Conservation (phyloP, 2,113 vertebrate genomes). For the Oryzias melastigma region DNA sequence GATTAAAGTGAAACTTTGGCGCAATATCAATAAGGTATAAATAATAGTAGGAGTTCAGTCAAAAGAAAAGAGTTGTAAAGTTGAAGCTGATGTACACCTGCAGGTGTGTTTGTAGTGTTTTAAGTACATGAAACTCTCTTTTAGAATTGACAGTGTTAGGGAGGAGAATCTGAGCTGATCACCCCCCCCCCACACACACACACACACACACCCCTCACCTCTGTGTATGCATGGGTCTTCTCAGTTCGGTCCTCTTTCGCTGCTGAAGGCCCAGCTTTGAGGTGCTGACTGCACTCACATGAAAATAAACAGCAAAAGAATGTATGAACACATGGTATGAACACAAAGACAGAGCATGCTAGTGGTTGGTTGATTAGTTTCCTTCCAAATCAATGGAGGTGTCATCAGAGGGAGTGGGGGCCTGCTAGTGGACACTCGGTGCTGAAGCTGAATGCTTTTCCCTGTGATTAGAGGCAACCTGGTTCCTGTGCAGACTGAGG, state of each 20-base stretch:
- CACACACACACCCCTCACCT: constrained; percentile 73
- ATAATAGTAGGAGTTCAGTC: too few relatives aligned
- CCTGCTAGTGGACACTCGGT: constrained; percentile 18
- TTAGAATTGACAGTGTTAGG: too few relatives aligned
- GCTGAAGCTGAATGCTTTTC: constrained; percentile 8
- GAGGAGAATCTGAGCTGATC: too few relatives aligned
- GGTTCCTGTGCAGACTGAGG: constrained; percentile 6
- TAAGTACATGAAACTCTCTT: too few relatives aligned
- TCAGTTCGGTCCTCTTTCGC: constrained; percentile 48
- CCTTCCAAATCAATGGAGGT: neutral
- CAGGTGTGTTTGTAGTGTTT: too few relatives aligned
- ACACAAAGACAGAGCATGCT: constrained; percentile 3
- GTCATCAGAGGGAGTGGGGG: neutral
- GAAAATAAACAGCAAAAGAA: constrained; percentile 64
- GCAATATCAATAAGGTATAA: too few relatives aligned
- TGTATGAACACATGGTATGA: neutral
- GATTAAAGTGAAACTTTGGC: too few relatives aligned
- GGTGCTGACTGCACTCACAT: constrained; percentile 66
- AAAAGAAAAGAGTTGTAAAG: too few relatives aligned
- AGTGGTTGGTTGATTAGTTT: too few relatives aligned
- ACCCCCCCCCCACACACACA: too few relatives aligned
- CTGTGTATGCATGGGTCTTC: constrained; percentile 52
- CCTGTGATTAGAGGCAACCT: constrained; percentile 9
- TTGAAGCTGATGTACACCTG: too few relatives aligned
- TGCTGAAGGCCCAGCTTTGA: constrained; percentile 39